Base-by-base conservation (phyloP, 2,113 vertebrate species). In the Pungitius pungitius region DNA sequence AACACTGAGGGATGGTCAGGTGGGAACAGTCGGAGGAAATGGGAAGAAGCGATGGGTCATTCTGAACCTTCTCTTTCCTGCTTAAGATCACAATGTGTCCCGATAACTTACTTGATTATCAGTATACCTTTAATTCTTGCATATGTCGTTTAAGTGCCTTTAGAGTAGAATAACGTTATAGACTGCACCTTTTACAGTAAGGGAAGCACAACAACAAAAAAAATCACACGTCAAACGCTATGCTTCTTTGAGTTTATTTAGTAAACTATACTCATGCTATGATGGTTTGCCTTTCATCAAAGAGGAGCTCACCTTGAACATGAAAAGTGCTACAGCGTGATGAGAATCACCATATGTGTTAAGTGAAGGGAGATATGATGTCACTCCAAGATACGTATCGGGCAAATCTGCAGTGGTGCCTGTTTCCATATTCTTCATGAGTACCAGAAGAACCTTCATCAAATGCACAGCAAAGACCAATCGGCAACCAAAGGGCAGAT, bases 111-210 rank as follows among this genome's bases (percentile, higher is more conserved):
- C 85, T 89, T 90, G 83, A 91, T 89, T 82, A 81, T 85, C 78
- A 70, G 80, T 81, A 86, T 76, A 78, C 91, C 88, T 93, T 91
- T 89, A 92, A 90, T 92, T 87, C 58, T 75, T 78, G 83, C 51
- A 64, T 66, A 77, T 87, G 82, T 88, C 42, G 80, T 92, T 94
- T 92, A 97, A 98, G 96, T 98, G 96, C 96, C 96, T 97, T 97
- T 94, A 93, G 94, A 91, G 90, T 93, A 93, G 90, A 92, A 90
- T 87, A 89, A 72, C 74, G 75, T n/a, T 82, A 54, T 91, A 83
- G 80, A 91, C 77, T 58, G 86, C 79, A 74, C 85, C 74, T 90
- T 92, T 88, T 86, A 87, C 67, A 89, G 86, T 87, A 78, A 82
- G 83, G 84, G 80, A 92, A 90, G 76, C 82, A 90, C 90, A 91